These are phyloP conservation scores for Canis aureus DNA, from an alignment of 2,113 vertebrate species.

Conservation along the genomic window DNA sequence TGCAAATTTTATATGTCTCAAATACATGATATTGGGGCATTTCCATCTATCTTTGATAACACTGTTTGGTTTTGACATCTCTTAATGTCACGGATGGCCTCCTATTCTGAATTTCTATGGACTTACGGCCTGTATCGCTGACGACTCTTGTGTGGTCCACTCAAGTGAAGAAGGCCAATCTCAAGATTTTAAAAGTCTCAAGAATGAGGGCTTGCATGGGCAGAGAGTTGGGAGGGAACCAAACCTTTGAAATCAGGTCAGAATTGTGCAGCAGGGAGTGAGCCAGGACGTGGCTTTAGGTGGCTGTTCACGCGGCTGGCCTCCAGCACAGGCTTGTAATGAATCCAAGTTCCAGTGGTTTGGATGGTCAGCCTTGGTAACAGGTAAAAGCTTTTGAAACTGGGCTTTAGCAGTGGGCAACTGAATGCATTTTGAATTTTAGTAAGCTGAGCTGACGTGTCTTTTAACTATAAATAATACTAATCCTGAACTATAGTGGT, in stretches of 20 bases:
- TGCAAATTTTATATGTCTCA: background rate
- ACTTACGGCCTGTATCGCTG: background rate
- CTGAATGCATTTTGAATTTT: constrained; percentile 25
- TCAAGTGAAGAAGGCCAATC: background rate
- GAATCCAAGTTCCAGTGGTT: background rate
- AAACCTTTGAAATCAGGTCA: constrained; percentile 25
- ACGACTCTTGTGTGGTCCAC: background rate
- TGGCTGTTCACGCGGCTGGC: background rate
- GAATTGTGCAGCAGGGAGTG: background rate
- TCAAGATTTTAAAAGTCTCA: constrained; percentile 13
- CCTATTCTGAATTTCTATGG: background rate
- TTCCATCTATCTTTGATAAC: background rate
- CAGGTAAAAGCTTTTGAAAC: constrained; percentile 53
- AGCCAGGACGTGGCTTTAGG: background rate
- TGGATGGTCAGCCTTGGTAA: background rate
- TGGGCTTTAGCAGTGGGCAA: background rate
- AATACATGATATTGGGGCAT: background rate
- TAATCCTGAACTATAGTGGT: background rate
- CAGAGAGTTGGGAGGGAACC: background rate
- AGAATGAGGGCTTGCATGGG: background rate
- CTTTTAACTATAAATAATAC: constrained; percentile 58
- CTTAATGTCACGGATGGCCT: background rate
- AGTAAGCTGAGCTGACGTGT: background rate
- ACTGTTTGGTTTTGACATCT: constrained; percentile 20
- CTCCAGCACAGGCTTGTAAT: background rate